Evolutionary conservation across 2,113 vertebrate species (phyloP).

Genomic region (Brienomyrus brachyistius): DNA sequence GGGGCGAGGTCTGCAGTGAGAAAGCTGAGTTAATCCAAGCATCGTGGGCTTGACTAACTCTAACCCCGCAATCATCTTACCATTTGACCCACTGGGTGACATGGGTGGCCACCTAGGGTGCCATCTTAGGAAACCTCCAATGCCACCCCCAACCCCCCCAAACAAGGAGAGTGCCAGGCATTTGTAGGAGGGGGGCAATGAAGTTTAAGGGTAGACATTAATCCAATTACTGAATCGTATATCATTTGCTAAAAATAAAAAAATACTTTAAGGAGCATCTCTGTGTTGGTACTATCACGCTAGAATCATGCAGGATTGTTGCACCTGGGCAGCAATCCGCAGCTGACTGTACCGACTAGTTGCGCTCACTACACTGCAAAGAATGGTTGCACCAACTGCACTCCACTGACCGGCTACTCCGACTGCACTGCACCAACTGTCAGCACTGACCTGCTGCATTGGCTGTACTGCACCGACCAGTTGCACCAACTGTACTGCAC

Average conservation of each 20-base stretch:
- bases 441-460: background rate
- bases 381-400: background rate
- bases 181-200: background rate
- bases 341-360: background rate
- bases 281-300: background rate
- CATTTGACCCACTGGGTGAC: background rate
- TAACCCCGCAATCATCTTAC: too few species aligned
- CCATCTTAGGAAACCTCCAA: background rate
- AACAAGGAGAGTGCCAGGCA: background rate
- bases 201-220: background rate
- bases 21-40: background rate
- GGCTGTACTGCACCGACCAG: background rate
- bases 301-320: background rate
- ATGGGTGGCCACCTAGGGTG: background rate
- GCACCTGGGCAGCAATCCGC: background rate
- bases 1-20: slow-evolving; percentile 71
- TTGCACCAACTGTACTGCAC: too few species aligned
- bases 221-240: too few species aligned
- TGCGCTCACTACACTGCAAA: background rate
- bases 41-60: background rate
- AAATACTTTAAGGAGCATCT: background rate
- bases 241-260: background rate
- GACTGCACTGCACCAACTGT: background rate
- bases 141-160: background rate
- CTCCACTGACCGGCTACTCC: background rate